Evolutionary conservation across 2,888 invertebrate species (phyloP), one percentile per base, ranked within the genome.

Genomic region (Nymphalis polychloros): DNA sequence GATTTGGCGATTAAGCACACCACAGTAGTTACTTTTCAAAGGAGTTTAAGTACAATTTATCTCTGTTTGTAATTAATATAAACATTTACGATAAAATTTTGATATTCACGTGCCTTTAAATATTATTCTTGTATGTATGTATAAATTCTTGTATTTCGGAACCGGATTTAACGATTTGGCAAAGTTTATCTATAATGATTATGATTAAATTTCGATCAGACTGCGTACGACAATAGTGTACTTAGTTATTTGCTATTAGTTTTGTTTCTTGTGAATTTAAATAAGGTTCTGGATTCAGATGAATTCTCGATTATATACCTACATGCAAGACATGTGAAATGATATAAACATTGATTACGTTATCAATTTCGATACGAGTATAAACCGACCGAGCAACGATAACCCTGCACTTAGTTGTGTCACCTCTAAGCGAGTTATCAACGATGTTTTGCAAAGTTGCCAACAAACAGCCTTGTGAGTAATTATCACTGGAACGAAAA

Each of bases 331-430:
- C 64, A 57, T 57, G 68, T 59, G 55, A 68, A 64, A 73, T 69
- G 78, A 80, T 81, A 83, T 82, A 78, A 77, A 78, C 73, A 76
- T 50, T 67, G 82, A 85, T 84, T 82, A 81, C 81, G 76, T 64
- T 87, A 87, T 87, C 85, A 69, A 69, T 61, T 65, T 65, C 71
- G 75, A 82, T 83, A 84, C 73, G 74, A 73, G 79, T 79, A 80
- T 81, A 78, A 83, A 81, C 81, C 83, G 77, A 80, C 85, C 83
- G 82, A 85, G 78, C 80, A 76, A 63, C 70, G 90, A 91, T 91
- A 91, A 90, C 90, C 90, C 86, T 87, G 85, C 88, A 85, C 84
- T 83, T 80, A 83, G 78, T 75, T 72, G 75, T 80, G 83, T 84
- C 85, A 85, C 84, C 84, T 80, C 65, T 17, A 46, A 19, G 47